These are phyloP conservation scores for Heteromurus nitidus DNA, from an alignment of 2,888 invertebrate genomes.

Conservation along the genomic window DNA sequence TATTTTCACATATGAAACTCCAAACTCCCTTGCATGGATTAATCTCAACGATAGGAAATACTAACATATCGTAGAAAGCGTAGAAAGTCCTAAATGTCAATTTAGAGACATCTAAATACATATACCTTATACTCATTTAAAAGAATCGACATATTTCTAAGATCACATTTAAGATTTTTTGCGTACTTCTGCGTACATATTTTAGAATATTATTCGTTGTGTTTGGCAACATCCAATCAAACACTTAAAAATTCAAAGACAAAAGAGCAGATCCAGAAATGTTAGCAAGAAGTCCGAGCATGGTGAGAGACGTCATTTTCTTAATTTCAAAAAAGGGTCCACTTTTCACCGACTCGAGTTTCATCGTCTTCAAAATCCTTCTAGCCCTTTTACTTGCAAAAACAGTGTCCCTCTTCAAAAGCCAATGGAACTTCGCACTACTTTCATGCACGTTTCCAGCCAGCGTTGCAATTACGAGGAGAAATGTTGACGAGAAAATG, in stretches of 20 bases:
- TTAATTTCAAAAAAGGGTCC: constrained; percentile 5
- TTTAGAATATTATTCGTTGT: too few relatives aligned
- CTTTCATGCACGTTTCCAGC: not conserved
- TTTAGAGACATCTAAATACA: too few relatives aligned
- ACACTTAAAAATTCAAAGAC: not conserved
- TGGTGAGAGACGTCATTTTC: constrained; percentile 8
- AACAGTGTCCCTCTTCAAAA: not conserved
- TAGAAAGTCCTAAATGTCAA: too few relatives aligned
- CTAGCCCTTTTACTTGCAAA: not conserved
- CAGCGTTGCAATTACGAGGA: not conserved
- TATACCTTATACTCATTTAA: too few relatives aligned
- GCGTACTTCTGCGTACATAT: too few relatives aligned
- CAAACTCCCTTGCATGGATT: too few relatives aligned
- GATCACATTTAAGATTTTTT: too few relatives aligned
- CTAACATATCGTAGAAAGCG: too few relatives aligned
- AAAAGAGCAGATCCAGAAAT: constrained; percentile 7
- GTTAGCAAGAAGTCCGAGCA: constrained; percentile 1
- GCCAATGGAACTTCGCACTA: constrained; percentile 4
- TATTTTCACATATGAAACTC: too few relatives aligned
- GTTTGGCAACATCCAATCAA: too few relatives aligned
- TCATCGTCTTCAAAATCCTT: not conserved
- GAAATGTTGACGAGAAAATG: not conserved
- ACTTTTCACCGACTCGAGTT: not conserved
- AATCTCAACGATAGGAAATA: too few relatives aligned
- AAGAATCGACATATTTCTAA: too few relatives aligned